A percentile compares a stretch with the other conserved stretches of the same genome.
These are phyloP conservation scores for Bolinopsis microptera DNA, from an alignment of 37 sponge, comb jelly and placozoan species.

Conservation along the genomic window DNA sequence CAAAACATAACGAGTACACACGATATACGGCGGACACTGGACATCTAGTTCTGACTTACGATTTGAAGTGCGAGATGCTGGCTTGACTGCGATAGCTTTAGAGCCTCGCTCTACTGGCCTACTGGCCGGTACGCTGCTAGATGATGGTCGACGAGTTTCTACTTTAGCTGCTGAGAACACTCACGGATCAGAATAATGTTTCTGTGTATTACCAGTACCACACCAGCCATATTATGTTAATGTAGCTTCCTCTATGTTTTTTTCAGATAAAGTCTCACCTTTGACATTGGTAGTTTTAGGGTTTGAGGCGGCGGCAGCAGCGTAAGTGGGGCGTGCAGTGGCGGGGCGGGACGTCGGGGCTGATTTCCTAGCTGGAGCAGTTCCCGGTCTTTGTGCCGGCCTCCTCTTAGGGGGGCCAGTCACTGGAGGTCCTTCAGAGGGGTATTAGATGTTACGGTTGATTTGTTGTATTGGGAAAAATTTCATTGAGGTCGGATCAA, in stretches of 20 bases:
- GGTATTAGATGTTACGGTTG: not conserved
- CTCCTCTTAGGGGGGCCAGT: not conserved
- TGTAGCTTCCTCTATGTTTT: too few species aligned
- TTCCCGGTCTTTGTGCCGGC: not conserved
- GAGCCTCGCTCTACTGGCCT: not conserved
- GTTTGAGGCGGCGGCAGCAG: not conserved
- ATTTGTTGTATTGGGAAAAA: not conserved
- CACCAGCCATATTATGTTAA: too few species aligned
- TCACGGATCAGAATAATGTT: not conserved
- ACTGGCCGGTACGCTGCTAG: not conserved
- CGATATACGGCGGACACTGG: too few species aligned
- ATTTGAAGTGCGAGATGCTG: slow-evolving; percentile 7
- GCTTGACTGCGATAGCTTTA: not conserved
- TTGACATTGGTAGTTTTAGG: not conserved
- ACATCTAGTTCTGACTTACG: too few species aligned
- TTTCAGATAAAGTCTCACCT: not conserved
- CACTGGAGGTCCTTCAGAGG: not conserved
- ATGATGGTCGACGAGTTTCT: not conserved
- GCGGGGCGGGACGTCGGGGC: not conserved
- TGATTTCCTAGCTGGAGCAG: not conserved
- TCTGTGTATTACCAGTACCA: too few species aligned
- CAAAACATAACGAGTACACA: too few species aligned
- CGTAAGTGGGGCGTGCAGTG: not conserved
- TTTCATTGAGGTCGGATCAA: too few species aligned
- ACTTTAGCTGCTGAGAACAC: not conserved